Percentiles rank a stretch among this genome's conserved stretches.
Conservation (phyloP, 2,888 invertebrate genomes). For the Hybos culiciformis region DNA sequence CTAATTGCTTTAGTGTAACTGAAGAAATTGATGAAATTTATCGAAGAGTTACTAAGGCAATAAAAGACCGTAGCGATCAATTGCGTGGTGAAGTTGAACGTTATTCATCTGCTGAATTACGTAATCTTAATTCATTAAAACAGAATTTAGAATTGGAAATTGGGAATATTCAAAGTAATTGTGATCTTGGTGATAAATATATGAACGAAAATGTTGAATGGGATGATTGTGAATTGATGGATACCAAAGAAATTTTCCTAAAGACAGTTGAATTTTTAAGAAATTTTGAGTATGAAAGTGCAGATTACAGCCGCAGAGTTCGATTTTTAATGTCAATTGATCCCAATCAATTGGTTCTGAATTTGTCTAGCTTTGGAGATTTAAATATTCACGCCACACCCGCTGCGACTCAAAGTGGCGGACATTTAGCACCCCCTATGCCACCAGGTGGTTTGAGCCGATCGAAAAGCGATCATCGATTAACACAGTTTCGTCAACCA, state of each 20-base stretch:
- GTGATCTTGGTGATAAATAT: conserved; percentile 89
- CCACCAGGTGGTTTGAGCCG: conserved; percentile 69
- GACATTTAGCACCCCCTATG: conserved; percentile 43
- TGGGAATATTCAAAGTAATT: conserved; percentile 89
- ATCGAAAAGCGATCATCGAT: conserved; percentile 84
- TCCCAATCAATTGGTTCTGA: conserved; percentile 77
- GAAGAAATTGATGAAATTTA: conserved; percentile 92
- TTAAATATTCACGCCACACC: conserved; percentile 58
- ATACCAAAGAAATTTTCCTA: conserved; percentile 89
- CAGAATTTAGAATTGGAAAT: conserved; percentile 91
- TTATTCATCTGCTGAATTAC: conserved; percentile 76
- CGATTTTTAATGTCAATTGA: conserved; percentile 82
- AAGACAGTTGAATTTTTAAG: conserved; percentile 91
- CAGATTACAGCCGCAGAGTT: conserved; percentile 73
- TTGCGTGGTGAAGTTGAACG: conserved; percentile 82
- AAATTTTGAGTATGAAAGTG: conserved; percentile 88
- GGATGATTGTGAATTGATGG: conserved; percentile 86
- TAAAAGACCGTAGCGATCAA: conserved; percentile 80
- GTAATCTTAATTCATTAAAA: conserved; percentile 73
- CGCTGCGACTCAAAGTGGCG: conserved; percentile 34
- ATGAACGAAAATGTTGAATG: conserved; percentile 82
- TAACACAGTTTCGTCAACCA: conserved; percentile 76
- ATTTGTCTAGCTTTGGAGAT: conserved; percentile 82
- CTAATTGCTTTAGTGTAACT: conserved; percentile 77
- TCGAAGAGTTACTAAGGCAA: conserved; percentile 69